Base-by-base conservation (phyloP, 2,113 vertebrate species). In the Microcebus lehilahytsara region DNA sequence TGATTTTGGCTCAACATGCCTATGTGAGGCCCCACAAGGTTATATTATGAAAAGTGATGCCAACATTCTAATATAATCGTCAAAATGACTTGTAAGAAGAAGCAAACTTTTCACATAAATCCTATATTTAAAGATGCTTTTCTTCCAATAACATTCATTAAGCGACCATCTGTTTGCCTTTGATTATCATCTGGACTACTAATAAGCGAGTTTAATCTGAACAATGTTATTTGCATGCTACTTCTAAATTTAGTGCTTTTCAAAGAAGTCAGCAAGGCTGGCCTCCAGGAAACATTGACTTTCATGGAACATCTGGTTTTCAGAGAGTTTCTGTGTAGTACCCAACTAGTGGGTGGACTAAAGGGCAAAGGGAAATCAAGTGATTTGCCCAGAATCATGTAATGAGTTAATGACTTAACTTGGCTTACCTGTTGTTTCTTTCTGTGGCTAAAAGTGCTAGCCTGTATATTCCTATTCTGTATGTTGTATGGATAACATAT, bases 231-330 rank as follows among this genome's bases (percentile, higher is more conserved):
- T 96, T 97, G 89, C 95, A 97, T 74, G 92, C 94, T 96, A 93
- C 95, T 98, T 98, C 97, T 98, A 95, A 89, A 84, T 98, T 98
- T 97, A 96, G 97, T 95, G 90, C 96, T 89, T 97, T 98, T 98
- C 97, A 96, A 97, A 98, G 97, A 97, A 97, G 88, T 95, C 95
- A 90, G 92, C 81, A 93, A 97, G 95, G 88, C 96, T 95, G 81
- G 95, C 95, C 97, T 98, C 96, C 86, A 98, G 97, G 87, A 98
- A 97, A 97, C 96, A 96, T 56, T 97, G 96, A 87, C 97, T 98
- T 97, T 97, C 97, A 98, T 97, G 97, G 95, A 95, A 97, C 96
- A 97, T 97, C 96, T 98, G 97, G 95, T 95, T 97, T 97, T 97
- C 93, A 97, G 96, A 90, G 95, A 96, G 85, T 92, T 93, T 96